Percentiles rank a stretch among this genome's conserved stretches.
Conservation (phyloP, 1,140 invertebrate species). For the Coenobita brevimanus region DNA sequence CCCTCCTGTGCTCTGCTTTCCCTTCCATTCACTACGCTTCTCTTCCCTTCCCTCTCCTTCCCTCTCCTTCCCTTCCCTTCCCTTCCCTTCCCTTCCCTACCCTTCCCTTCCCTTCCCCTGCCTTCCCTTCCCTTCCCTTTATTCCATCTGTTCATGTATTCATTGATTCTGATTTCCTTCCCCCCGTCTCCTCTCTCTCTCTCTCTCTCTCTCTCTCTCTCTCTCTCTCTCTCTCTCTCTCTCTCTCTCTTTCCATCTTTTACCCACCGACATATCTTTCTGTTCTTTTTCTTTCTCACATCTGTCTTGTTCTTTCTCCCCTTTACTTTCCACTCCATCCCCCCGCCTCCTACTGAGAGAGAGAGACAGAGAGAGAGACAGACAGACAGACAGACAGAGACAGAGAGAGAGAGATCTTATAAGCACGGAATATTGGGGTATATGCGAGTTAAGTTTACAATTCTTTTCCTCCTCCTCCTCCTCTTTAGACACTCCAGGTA, state of each 20-base stretch:
- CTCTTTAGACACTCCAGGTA: no score
- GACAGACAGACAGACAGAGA: neutral
- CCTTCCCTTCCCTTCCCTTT: no score
- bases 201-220: slow-evolving; percentile 48
- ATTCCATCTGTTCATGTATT: no score
- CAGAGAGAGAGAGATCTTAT: neutral
- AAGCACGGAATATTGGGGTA: neutral
- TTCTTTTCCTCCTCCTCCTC: no score
- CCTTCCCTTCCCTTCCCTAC: no score
- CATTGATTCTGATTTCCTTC: neutral
- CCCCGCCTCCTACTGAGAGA: neutral
- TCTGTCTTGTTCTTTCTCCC: no score
- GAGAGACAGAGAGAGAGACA: neutral
- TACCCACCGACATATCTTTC: no score
- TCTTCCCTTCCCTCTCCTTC: neutral
- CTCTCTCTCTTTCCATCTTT: neutral
- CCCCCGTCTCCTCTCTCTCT: slow-evolving; percentile 32
- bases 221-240: neutral
- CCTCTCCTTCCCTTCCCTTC: slow-evolving; percentile 12
- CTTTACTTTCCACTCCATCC: neutral
- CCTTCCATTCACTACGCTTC: slow-evolving; percentile 9
- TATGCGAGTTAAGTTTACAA: no score
- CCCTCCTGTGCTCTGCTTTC: slow-evolving; percentile 14
- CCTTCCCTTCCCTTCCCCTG: no score
- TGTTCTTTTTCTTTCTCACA: neutral